phyloP scores from a whole-genome alignment of 2,888 invertebrate species.

The Cheilosia urbana region DNA sequence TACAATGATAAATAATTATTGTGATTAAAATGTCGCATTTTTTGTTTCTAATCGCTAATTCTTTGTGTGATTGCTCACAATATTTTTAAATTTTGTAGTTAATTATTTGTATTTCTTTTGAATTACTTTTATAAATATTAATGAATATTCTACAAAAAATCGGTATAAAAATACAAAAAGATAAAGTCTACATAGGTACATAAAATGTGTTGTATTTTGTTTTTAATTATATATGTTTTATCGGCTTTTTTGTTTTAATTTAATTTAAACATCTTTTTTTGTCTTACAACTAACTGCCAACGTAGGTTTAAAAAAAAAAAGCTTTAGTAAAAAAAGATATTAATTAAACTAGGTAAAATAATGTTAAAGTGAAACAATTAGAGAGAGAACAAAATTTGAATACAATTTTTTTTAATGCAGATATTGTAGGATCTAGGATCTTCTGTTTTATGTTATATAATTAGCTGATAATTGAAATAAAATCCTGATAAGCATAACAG shows the following conservation, averaged over 20 bases:
- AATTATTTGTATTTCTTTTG: conserved; percentile 52
- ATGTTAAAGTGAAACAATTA: background rate
- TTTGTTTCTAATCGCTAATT: conserved; percentile 54
- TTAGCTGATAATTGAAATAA: no score
- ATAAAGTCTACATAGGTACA: conserved; percentile 75
- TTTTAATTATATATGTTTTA: conserved; percentile 49
- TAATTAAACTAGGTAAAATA: conserved; percentile 18
- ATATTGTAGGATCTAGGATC: no score
- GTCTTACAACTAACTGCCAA: conserved; percentile 60
- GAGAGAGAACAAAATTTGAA: background rate
- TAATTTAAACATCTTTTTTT: conserved; percentile 33
- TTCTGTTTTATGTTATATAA: no score
- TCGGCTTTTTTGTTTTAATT: conserved; percentile 47
- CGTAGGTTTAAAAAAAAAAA: conserved; percentile 24
- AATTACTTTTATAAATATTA: conserved; percentile 67
- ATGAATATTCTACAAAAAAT: conserved; percentile 75
- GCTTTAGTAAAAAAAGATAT: conserved; percentile 25
- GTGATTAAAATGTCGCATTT: conserved; percentile 69
- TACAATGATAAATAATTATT: conserved; percentile 72
- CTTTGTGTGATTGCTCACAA: conserved; percentile 48
- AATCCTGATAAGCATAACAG: no score
- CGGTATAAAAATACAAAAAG: conserved; percentile 76
- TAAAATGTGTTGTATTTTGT: conserved; percentile 69
- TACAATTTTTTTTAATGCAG: background rate
- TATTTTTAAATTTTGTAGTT: conserved; percentile 62